Base-by-base conservation (phyloP, 2,113 vertebrate species). In the Lucifuga dentata region DNA sequence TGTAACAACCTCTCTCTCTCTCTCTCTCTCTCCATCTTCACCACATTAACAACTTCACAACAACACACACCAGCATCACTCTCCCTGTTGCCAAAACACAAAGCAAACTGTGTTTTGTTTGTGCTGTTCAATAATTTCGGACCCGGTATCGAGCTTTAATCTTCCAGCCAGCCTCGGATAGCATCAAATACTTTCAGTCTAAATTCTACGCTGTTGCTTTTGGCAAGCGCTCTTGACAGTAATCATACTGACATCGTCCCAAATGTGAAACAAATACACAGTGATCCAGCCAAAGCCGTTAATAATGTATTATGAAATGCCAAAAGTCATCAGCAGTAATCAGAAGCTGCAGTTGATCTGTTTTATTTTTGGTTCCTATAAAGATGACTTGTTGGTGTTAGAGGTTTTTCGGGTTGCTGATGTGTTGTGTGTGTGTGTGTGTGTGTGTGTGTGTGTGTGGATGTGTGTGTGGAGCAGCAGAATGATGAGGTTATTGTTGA, bases 1-100 rank as follows among this genome's bases (percentile, higher is more conserved):
- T 1, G 6, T 48, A 26, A 41, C 44, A 60, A 76, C 81, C 68
- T 44, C 2, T 38, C 59, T 15, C 16, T 67, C 65, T 33, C 49
- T 45, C 16, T 17, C 43, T 50, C 48, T 50, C 23, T 29, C 48
- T 58, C 40, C 39, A 61, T 46, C 36, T 41, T 4, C n/a, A 6
- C 15, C 40, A 5, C 40, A 43, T 43, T n/a, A n/a, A 16, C 8
- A 15, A n/a, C 40, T 17, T 7, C 16, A 17, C n/a, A 16, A 7
- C 8, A 1, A 72, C 64, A 58, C 68, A 64, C 16, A 11, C 36
- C 36, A 51, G 56, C 43, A 16, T 19, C 10, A 23, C 15, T 24
- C 44, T 15, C 19, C 20, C 39, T 16, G 36, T 59, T 56, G 50
- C 60, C 57, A n/a, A 36, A 58, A 41, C 46, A 56, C 64, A 50